A percentile compares a stretch with the other conserved stretches of the same genome.
phyloP scores from a whole-genome alignment of 2,797 vertebrate species.

The Echiichthys vipera region DNA sequence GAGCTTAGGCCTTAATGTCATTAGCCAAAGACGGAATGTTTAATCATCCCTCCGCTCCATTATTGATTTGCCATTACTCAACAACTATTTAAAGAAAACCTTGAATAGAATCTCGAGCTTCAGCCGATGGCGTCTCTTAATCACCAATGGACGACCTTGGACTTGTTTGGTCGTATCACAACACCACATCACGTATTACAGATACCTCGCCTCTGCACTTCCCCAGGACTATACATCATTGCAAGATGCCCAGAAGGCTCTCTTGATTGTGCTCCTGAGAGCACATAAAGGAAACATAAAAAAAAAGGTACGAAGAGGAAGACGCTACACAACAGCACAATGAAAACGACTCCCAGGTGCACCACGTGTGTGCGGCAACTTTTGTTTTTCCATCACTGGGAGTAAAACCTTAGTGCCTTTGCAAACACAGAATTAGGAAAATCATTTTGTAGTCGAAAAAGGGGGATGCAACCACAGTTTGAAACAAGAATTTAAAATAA shows the following conservation, averaged over 20 bases:
- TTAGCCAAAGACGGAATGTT: slow-evolving; percentile 83
- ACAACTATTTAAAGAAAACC: slow-evolving; percentile 83
- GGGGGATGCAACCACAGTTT: too few species aligned
- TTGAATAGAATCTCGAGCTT: slow-evolving; percentile 65
- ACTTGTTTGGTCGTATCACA: slow-evolving; percentile 67
- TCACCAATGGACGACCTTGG: slow-evolving; percentile 77
- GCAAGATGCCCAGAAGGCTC: slow-evolving; percentile 47
- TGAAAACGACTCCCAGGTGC: slow-evolving; percentile 46
- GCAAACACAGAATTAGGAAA: slow-evolving; percentile 21
- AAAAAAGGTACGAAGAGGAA: slow-evolving; percentile 42
- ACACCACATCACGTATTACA: slow-evolving; percentile 52
- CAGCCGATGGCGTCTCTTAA: slow-evolving; percentile 68
- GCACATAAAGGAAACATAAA: slow-evolving; percentile 62
- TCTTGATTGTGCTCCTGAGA: slow-evolving; percentile 65
- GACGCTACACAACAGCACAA: slow-evolving; percentile 23
- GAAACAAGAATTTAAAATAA: too few species aligned
- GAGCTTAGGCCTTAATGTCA: slow-evolving; percentile 71
- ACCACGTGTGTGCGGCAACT: background rate
- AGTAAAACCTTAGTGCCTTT: slow-evolving; percentile 14
- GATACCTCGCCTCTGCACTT: slow-evolving; percentile 53
- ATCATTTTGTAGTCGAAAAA: slow-evolving; percentile 9
- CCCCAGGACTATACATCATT: slow-evolving; percentile 61
- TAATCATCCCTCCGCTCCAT: slow-evolving; percentile 78
- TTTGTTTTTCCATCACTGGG: slow-evolving; percentile 5
- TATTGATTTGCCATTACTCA: slow-evolving; percentile 86